Evolutionary conservation across 2,113 vertebrate species (phyloP), one percentile per base, ranked within the genome.

Genomic region (Lampris megalopsis): DNA sequence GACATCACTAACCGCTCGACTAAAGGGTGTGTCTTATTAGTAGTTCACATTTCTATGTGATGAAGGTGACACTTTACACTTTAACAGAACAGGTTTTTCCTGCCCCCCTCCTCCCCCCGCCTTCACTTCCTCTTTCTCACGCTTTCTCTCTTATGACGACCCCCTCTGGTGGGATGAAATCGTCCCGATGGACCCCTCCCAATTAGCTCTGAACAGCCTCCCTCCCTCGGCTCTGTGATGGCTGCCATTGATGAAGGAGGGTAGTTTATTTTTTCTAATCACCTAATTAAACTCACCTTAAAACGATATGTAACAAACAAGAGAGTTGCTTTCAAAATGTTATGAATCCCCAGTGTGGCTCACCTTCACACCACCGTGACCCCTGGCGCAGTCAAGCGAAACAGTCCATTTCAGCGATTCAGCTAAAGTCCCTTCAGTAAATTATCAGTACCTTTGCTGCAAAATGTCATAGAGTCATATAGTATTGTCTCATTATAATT

Each of bases 71-170:
- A 24, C 24, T 24, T 24, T 24, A 24, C 0, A 24, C 24, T 24
- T 24, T 24, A 24, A 24, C 24, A 24, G 24, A 73, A 52, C 71
- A 63, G 45, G 56, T 65, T 62, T 84, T 92, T 90, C 80, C 73
- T 88, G 71, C 7, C 77, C 75, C 71, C 71, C 58, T 63, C 67
- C 77, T 76, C 71, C 71, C 58, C 65, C 67, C 71, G 68, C 0
- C 41, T 58, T 79, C 64, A 71, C 66, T 78, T 85, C 70, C 82
- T 81, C 61, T 82, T 88, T 92, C 89, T 86, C 86, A 89, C 35
- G 71, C 81, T 84, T 76, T 64, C 73, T 57, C 54, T 81, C 65
- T 38, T 54, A 74, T 49, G 59, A 49, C 35, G 75, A 52, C 64
- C 64, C 60, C 1, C 69, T 80, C 83, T 63, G 75, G 8, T 6